Evolutionary conservation across 2,888 invertebrate genomes (phyloP).

Genomic region (Dimorphilus gyrociliatus): DNA sequence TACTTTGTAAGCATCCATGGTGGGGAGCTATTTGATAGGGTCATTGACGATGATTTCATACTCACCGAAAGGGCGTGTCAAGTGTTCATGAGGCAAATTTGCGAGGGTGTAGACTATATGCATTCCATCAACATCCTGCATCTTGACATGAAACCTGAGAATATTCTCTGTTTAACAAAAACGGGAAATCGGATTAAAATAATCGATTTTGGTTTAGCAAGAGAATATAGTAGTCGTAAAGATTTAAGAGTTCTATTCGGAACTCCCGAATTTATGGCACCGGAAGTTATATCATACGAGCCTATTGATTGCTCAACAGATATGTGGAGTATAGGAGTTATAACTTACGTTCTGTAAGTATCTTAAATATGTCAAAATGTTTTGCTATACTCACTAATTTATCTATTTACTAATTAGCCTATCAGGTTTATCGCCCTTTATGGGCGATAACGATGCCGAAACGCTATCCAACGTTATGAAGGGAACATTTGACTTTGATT

Average conservation of each 20-base stretch:
- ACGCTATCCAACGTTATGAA: constrained; percentile 97
- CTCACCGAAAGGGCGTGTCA: constrained; percentile 89
- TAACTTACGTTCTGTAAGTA: constrained; percentile 90
- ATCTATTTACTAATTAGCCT: constrained; percentile 37
- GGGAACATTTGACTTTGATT: constrained; percentile 91
- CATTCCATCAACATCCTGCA: constrained; percentile 87
- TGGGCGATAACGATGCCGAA: constrained; percentile 91
- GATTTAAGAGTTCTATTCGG: constrained; percentile 77
- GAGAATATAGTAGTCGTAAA: constrained; percentile 75
- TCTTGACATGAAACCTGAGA: constrained; percentile 97
- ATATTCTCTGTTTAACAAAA: constrained; percentile 85
- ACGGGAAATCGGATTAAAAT: constrained; percentile 96
- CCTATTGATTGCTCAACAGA: constrained; percentile 86
- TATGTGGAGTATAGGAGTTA: constrained; percentile 98
- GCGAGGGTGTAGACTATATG: constrained; percentile 92
- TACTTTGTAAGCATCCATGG: constrained; percentile 64
- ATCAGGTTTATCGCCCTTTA: constrained; percentile 91
- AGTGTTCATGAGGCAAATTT: constrained; percentile 91
- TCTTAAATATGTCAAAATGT: neutral
- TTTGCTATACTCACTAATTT: no score
- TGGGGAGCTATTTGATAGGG: constrained; percentile 93
- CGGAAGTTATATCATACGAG: constrained; percentile 96
- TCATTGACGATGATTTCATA: constrained; percentile 93
- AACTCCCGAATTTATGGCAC: constrained; percentile 96
- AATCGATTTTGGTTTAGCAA: constrained; percentile 91